Percentiles rank a stretch among this genome's conserved stretches.
Conservation (phyloP, 2,113 vertebrate species). For the Ranitomeya variabilis region DNA sequence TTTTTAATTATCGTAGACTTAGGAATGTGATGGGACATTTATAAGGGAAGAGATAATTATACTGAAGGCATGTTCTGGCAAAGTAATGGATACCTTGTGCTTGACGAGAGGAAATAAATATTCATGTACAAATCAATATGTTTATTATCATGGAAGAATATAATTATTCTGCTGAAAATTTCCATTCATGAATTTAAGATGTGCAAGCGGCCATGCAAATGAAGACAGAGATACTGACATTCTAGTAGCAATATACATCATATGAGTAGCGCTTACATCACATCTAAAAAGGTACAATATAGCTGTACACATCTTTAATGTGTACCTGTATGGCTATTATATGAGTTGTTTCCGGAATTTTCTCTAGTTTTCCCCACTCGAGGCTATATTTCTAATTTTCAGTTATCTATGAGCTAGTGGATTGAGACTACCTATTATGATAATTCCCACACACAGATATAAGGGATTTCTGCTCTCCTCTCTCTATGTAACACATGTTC, state of each 20-base stretch:
- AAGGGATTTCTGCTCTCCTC: too few species aligned
- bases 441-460: too few species aligned
- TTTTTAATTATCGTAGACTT: neutral
- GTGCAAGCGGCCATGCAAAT: neutral
- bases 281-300: too few species aligned
- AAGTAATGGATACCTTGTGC: slow-evolving; percentile 19
- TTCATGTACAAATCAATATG: slow-evolving; percentile 32
- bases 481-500: too few species aligned
- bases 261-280: too few species aligned
- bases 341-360: too few species aligned
- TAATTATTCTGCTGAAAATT: slow-evolving; percentile 40
- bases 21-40: slow-evolving; percentile 29
- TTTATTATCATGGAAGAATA: slow-evolving; percentile 36
- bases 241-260: neutral
- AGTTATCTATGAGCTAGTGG: too few species aligned
- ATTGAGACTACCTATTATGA: too few species aligned
- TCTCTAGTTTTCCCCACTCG: too few species aligned
- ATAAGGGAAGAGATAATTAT: slow-evolving; percentile 29
- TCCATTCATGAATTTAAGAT: slow-evolving; percentile 19
- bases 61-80: neutral
- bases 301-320: too few species aligned
- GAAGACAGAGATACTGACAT: neutral
- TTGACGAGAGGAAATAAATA: slow-evolving; percentile 44
- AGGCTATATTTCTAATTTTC: too few species aligned
- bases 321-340: too few species aligned